phyloP scores from a whole-genome alignment of 2,113 vertebrate species.

The Seriola rivoliana region DNA sequence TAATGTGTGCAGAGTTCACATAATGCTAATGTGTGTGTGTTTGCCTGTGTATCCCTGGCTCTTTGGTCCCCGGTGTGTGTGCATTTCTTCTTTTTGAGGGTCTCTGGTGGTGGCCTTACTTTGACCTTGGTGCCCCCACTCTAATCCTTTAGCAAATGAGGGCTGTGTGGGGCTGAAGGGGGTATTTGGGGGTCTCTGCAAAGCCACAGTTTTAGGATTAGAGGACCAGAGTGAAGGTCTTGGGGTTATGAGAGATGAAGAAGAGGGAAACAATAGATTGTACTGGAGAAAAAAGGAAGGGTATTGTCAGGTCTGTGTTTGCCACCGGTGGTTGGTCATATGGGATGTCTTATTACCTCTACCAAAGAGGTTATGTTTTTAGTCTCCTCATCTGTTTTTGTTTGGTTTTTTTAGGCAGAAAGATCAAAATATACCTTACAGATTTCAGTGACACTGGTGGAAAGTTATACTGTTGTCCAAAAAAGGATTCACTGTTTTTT shows the following conservation, averaged over 20 bases:
- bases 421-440: slow-evolving; percentile 21
- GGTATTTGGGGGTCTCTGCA: slow-evolving; percentile 63
- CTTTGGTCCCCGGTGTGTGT: slow-evolving; percentile 52
- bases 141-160: slow-evolving; percentile 84
- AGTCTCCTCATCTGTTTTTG: slow-evolving; percentile 23
- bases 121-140: slow-evolving; percentile 75
- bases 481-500: background rate
- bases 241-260: slow-evolving; percentile 67
- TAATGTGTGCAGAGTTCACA: slow-evolving; percentile 58
- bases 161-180: slow-evolving; percentile 68
- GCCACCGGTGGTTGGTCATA: slow-evolving; percentile 33
- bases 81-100: slow-evolving; percentile 67
- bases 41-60: slow-evolving; percentile 41
- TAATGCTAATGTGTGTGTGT: slow-evolving; percentile 64
- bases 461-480: background rate
- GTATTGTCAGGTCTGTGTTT: slow-evolving; percentile 52
- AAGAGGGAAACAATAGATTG: slow-evolving; percentile 64
- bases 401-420: slow-evolving; percentile 29
- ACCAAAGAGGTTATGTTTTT: slow-evolving; percentile 29
- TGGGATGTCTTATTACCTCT: slow-evolving; percentile 38
- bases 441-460: background rate
- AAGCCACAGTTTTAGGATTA: slow-evolving; percentile 76
- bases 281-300: slow-evolving; percentile 45
- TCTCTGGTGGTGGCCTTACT: slow-evolving; percentile 70
- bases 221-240: slow-evolving; percentile 69